Evolutionary conservation across 1,140 invertebrate genomes (phyloP).

Genomic region (Sweltsa coloradensis): DNA sequence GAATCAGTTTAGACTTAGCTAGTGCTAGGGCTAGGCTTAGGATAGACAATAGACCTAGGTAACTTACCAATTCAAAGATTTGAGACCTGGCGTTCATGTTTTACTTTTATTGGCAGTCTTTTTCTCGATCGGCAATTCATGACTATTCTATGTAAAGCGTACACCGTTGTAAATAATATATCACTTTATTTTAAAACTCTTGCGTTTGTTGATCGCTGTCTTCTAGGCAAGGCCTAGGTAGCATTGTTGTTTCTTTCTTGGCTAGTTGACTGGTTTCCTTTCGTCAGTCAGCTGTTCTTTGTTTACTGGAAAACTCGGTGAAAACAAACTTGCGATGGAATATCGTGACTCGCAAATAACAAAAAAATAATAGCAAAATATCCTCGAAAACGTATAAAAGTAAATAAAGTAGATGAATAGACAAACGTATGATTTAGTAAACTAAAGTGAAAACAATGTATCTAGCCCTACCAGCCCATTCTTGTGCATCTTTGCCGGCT

Average conservation of each 20-base stretch:
- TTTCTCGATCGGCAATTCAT: conserved; percentile 10
- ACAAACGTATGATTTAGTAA: too few species aligned
- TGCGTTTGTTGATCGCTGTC: neutral
- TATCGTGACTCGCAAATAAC: too few species aligned
- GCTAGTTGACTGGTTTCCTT: neutral
- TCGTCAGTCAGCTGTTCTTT: conserved; percentile 10
- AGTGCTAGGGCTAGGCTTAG: neutral
- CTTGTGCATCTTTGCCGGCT: too few species aligned
- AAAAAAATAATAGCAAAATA: too few species aligned
- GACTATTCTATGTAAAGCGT: neutral
- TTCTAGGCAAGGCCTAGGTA: neutral
- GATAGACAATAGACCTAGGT: conserved; percentile 2
- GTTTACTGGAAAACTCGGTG: conserved; percentile 3
- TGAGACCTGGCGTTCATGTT: conserved; percentile 82
- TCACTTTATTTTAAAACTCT: neutral
- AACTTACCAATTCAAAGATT: conserved; percentile 63
- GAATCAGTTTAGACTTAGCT: too few species aligned
- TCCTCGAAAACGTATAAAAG: too few species aligned
- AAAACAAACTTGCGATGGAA: neutral
- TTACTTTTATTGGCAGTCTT: neutral
- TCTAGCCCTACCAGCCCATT: too few species aligned
- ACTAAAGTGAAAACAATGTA: too few species aligned
- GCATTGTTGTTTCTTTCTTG: conserved; percentile 1
- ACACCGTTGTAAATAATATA: neutral
- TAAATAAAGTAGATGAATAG: too few species aligned